Evolutionary conservation across 2,888 invertebrate species (phyloP).

Genomic region (Chouioia cunea): DNA sequence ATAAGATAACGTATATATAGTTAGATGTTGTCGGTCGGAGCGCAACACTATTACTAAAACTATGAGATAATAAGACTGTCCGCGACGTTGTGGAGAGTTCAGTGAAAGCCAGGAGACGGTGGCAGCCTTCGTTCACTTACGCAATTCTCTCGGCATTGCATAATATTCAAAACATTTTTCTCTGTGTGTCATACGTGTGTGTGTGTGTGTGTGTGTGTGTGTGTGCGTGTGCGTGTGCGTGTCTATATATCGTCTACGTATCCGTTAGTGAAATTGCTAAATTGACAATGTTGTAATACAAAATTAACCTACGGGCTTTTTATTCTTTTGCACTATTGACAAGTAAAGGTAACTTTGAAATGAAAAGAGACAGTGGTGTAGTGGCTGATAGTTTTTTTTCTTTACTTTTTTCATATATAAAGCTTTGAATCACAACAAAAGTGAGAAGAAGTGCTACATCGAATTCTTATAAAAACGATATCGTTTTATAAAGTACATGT

Average conservation of each 20-base stretch:
- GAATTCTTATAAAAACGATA: no score
- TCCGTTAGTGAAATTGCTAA: conserved; percentile 39
- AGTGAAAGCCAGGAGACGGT: conserved; percentile 59
- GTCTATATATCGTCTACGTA: not conserved
- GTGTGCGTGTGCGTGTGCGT: not conserved
- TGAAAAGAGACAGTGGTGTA: conserved; percentile 9
- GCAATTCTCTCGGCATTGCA: conserved; percentile 57
- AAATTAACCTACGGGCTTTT: no score
- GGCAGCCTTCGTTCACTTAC: conserved; percentile 46
- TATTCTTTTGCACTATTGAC: conserved; percentile 3
- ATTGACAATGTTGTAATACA: conserved; percentile 31
- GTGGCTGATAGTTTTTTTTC: conserved; percentile 36
- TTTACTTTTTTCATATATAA: conserved; percentile 11
- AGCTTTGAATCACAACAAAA: conserved; percentile 33
- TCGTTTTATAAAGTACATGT: no score
- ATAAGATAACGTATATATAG: no score
- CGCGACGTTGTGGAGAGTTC: conserved; percentile 50
- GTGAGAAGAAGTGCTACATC: conserved; percentile 17
- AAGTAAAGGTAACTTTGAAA: conserved; percentile 14
- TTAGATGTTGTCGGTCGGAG: not conserved
- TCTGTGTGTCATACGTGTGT: not conserved
- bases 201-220: not conserved
- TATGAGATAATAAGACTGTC: conserved; percentile 56
- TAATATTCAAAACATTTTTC: conserved; percentile 56
- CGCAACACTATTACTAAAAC: conserved; percentile 47